Conservation (phyloP, 1,140 invertebrate genomes). For the Calliopsis andreniformis region DNA sequence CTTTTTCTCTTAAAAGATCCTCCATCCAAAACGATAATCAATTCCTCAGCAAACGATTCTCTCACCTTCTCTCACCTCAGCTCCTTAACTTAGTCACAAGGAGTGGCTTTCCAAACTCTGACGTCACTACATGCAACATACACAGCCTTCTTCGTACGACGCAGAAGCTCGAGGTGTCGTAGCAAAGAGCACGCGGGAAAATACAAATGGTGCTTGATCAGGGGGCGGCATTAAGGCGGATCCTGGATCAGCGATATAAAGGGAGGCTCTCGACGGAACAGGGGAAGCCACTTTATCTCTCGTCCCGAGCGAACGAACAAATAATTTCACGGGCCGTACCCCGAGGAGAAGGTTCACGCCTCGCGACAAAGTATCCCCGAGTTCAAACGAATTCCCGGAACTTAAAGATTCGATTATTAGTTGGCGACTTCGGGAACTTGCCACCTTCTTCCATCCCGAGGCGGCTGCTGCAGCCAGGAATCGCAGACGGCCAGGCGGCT, state of each 20-base stretch:
- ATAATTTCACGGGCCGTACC: conserved; percentile 27
- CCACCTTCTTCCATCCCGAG: not conserved
- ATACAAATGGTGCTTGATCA: conserved; percentile 27
- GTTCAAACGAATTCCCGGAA: not conserved
- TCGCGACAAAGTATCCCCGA: not conserved
- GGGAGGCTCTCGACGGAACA: not conserved
- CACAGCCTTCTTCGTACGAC: too few species aligned
- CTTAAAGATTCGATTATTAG: conserved; percentile 27
- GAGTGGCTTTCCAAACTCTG: too few species aligned
- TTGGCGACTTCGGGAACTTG: not conserved
- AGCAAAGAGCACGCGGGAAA: not conserved
- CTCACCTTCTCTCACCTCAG: too few species aligned
- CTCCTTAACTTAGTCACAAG: too few species aligned
- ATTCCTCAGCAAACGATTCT: too few species aligned
- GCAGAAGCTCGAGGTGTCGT: too few species aligned
- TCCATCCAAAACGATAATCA: too few species aligned
- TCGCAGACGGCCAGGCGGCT: not conserved
- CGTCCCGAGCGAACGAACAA: conserved; percentile 25
- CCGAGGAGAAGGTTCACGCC: not conserved
- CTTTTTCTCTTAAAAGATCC: too few species aligned
- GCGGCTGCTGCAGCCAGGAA: not conserved
- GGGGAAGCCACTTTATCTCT: conserved; percentile 27
- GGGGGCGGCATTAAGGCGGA: not conserved
- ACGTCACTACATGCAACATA: too few species aligned
- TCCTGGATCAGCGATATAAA: conserved; percentile 15